phyloP scores from a whole-genome alignment of 2,113 vertebrate species.

The Mesoclemmys tuberculata region DNA sequence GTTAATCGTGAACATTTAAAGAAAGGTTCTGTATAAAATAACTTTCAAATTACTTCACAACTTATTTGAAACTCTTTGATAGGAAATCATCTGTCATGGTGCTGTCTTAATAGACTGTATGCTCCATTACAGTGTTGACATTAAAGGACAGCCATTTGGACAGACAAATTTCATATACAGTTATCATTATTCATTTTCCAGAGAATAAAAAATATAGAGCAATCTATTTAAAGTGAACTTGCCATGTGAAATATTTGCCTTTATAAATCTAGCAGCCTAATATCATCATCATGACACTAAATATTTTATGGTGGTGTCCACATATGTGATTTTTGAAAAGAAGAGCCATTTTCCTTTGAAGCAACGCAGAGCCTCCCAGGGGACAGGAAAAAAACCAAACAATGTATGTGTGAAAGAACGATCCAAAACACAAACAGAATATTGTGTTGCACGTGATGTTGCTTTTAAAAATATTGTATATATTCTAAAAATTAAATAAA shows the following conservation, averaged over 20 bases:
- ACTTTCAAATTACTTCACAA: not conserved
- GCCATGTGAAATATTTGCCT: rapidly evolving
- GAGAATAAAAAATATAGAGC: not conserved
- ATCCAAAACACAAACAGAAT: not conserved
- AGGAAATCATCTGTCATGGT: not conserved
- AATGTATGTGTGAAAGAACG: rapidly evolving
- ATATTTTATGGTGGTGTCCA: not conserved
- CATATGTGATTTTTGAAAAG: not conserved
- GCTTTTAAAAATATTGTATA: not conserved
- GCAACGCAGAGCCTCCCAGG: too few relatives aligned
- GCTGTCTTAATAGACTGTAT: not conserved
- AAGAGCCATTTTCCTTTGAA: not conserved
- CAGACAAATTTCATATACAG: not conserved
- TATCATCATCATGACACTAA: not conserved
- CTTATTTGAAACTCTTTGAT: not conserved
- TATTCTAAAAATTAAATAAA: not conserved
- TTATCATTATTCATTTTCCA: not conserved
- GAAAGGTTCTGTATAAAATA: not conserved
- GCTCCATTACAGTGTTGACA: not conserved
- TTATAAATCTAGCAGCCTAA: not conserved
- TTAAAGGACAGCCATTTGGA: rapidly evolving
- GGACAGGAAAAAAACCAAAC: rapidly evolving
- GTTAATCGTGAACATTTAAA: not conserved
- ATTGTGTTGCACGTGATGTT: not conserved
- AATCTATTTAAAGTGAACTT: not conserved